phyloP scores from a whole-genome alignment of 2,113 vertebrate species.

The Chloebia gouldiae region DNA sequence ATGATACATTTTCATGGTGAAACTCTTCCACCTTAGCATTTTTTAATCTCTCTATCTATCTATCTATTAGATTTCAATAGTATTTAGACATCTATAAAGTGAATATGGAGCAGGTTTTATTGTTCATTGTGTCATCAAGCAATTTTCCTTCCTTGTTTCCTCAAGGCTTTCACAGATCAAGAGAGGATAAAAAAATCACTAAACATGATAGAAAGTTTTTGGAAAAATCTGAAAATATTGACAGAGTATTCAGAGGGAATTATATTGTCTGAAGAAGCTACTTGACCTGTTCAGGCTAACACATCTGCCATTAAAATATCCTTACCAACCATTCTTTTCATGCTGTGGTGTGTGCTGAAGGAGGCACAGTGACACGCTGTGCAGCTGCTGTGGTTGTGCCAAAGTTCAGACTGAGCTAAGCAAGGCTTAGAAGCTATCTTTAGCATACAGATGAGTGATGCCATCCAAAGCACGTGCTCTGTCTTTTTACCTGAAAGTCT shows the following conservation, averaged over 20 bases:
- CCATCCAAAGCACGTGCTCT: neutral
- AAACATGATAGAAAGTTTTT: neutral
- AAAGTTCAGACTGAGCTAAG: neutral
- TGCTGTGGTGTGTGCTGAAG: neutral
- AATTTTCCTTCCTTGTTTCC: neutral
- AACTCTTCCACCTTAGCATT: neutral
- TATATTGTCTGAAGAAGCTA: neutral
- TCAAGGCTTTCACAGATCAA: neutral
- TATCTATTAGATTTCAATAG: neutral
- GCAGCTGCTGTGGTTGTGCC: neutral
- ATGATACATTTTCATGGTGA: neutral
- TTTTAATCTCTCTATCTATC: neutral
- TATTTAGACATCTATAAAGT: neutral
- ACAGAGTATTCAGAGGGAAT: neutral
- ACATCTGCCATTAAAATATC: neutral
- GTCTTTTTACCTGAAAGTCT: slow-evolving; percentile 3
- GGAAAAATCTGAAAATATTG: neutral
- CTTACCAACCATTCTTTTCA: neutral
- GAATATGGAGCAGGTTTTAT: neutral
- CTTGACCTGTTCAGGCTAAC: neutral
- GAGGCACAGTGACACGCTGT: neutral
- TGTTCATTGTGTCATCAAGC: neutral
- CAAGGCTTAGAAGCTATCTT: neutral
- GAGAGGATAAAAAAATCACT: neutral
- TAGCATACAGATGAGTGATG: slow-evolving; percentile 7